Conservation (phyloP, 2,113 vertebrate genomes). For the Hylia prasina region DNA sequence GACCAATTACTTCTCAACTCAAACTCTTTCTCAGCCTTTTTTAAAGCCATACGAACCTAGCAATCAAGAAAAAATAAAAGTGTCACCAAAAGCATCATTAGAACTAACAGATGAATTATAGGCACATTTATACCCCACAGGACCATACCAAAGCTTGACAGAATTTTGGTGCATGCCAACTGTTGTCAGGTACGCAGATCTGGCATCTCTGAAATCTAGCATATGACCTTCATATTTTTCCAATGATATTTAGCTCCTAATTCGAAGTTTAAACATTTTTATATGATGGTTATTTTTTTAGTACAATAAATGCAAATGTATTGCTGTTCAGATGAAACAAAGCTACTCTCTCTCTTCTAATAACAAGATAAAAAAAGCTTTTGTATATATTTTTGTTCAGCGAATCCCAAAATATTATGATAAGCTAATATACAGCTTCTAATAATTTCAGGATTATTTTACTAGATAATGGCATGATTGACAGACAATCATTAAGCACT, state of each 20-base stretch:
- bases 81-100: not conserved
- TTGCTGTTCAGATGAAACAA: not conserved
- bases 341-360: not conserved
- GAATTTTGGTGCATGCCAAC: not conserved
- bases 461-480: not conserved
- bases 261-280: not conserved
- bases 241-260: not conserved
- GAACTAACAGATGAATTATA: not conserved
- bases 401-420: not conserved
- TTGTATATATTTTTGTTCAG: not conserved
- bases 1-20: conserved; percentile 89
- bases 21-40: conserved; percentile 95
- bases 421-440: not conserved
- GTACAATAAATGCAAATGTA: not conserved
- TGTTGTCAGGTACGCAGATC: not conserved
- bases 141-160: not conserved
- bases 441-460: not conserved
- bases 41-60: conserved; percentile 95
- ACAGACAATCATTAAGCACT: not conserved
- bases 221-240: not conserved
- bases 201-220: not conserved
- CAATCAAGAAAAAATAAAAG: not conserved
- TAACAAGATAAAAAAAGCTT: not conserved
- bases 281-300: not conserved
- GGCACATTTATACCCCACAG: not conserved